Evolutionary conservation across 1,140 invertebrate genomes (phyloP).

Genomic region (Prorops nasuta): DNA sequence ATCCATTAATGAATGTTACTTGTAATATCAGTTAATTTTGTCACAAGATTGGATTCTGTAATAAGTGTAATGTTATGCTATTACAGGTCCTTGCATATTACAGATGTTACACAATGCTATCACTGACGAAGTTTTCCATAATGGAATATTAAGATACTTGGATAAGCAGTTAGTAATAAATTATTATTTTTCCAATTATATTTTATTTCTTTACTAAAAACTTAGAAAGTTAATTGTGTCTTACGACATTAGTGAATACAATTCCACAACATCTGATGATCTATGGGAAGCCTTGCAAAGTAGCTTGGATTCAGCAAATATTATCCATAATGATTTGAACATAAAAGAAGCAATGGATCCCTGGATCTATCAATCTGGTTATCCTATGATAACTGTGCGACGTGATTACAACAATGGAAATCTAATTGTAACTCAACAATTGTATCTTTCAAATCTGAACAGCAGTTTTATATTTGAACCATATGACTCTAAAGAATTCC

Average conservation of each 20-base stretch:
- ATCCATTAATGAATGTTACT: too few relatives aligned
- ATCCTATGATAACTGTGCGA: conserved; percentile 64
- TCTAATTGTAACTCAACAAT: conserved; percentile 51
- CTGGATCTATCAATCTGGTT: conserved; percentile 70
- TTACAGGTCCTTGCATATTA: conserved; percentile 57
- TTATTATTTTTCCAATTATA: too few relatives aligned
- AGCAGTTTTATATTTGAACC: conserved; percentile 16
- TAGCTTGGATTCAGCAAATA: conserved; percentile 51
- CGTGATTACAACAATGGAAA: conserved; percentile 50
- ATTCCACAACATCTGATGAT: conserved; percentile 66
- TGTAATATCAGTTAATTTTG: too few relatives aligned
- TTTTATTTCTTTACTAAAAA: too few relatives aligned
- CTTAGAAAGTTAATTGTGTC: too few relatives aligned
- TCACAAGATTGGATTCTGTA: neutral
- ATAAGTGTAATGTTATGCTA: neutral
- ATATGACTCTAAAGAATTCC: too few relatives aligned
- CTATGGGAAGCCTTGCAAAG: conserved; percentile 68
- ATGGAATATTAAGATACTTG: conserved; percentile 51
- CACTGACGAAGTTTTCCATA: conserved; percentile 50
- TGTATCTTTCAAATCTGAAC: conserved; percentile 47
- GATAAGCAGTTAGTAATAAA: conserved; percentile 53
- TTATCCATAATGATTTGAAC: conserved; percentile 36
- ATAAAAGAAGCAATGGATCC: conserved; percentile 62
- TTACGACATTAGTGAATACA: conserved; percentile 49
- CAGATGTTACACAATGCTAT: conserved; percentile 58